These are phyloP conservation scores for Chitala chitala DNA, from an alignment of 2,113 vertebrate genomes.

Conservation along the genomic window DNA sequence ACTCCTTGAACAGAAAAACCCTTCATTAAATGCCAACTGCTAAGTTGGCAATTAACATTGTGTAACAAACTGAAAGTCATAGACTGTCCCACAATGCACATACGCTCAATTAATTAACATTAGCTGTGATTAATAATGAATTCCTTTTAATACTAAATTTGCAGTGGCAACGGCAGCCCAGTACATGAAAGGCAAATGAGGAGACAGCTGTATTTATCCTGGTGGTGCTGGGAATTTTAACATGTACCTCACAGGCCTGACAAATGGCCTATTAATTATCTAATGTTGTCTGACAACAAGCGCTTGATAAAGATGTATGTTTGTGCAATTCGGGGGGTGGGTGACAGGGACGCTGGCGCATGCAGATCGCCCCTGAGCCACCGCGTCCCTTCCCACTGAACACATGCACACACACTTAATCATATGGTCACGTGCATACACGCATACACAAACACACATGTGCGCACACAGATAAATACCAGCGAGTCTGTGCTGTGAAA, in stretches of 20 bases:
- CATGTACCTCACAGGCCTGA: slow-evolving; percentile 94
- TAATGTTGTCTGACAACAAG: slow-evolving; percentile 99
- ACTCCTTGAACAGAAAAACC: slow-evolving; percentile 50
- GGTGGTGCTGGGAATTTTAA: slow-evolving; percentile 91
- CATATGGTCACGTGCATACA: not conserved
- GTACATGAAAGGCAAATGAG: slow-evolving; percentile 83
- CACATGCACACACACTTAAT: slow-evolving; percentile 41
- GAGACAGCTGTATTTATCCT: slow-evolving; percentile 83
- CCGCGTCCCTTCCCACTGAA: slow-evolving; percentile 60
- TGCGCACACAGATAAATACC: slow-evolving; percentile 30
- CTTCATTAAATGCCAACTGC: slow-evolving; percentile 65
- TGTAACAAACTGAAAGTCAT: slow-evolving; percentile 80
- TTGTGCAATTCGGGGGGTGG: slow-evolving; percentile 63
- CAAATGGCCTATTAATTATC: slow-evolving; percentile 99
- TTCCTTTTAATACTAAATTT: slow-evolving; percentile 87
- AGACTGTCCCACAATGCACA: slow-evolving; percentile 65
- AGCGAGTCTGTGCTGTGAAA: slow-evolving; percentile 64
- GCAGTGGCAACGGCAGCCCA: slow-evolving; percentile 70
- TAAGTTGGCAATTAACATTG: slow-evolving; percentile 83
- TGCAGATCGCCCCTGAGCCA: slow-evolving; percentile 10
- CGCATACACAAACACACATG: not conserved
- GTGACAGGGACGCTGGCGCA: slow-evolving; percentile 25
- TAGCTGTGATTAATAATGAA: slow-evolving; percentile 98
- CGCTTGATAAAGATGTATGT: slow-evolving; percentile 99
- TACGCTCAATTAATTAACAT: slow-evolving; percentile 96